phyloP scores from a whole-genome alignment of 2,888 invertebrate species.

The Abrostola tripartita region DNA sequence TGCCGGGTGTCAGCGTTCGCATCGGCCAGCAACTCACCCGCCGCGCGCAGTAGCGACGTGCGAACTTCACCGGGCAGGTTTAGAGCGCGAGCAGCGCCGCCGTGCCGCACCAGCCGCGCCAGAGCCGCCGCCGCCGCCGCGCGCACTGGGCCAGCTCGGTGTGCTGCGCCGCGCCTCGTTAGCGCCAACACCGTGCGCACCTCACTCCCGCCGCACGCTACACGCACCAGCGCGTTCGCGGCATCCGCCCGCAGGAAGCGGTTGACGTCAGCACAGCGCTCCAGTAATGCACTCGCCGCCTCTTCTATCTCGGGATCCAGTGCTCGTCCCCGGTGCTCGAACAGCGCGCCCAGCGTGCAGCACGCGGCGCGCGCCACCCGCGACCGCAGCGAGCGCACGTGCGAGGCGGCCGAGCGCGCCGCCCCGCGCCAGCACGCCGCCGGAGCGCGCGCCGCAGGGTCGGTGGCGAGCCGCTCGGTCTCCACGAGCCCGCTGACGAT shows the following conservation, averaged over 20 bases:
- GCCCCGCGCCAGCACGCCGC: slow-evolving; percentile 90
- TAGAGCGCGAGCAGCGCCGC: slow-evolving; percentile 92
- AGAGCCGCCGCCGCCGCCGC: slow-evolving; percentile 94
- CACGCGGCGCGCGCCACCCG: slow-evolving; percentile 97
- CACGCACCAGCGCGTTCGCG: slow-evolving; percentile 92
- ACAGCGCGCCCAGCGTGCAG: slow-evolving; percentile 93
- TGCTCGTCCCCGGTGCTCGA: slow-evolving; percentile 88
- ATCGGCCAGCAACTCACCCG: slow-evolving; percentile 95
- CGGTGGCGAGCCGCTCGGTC: slow-evolving; percentile 90
- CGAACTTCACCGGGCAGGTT: slow-evolving; percentile 93
- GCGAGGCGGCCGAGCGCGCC: slow-evolving; percentile 91
- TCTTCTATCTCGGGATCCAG: slow-evolving; percentile 95
- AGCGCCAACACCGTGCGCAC: slow-evolving; percentile 91
- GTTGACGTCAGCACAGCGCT: slow-evolving; percentile 97
- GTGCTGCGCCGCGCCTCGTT: slow-evolving; percentile 91
- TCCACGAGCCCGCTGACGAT: slow-evolving; percentile 92
- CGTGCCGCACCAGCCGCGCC: slow-evolving; percentile 90
- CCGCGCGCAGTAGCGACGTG: slow-evolving; percentile 93
- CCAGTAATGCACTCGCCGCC: slow-evolving; percentile 93
- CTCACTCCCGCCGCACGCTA: slow-evolving; percentile 93
- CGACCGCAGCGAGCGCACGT: slow-evolving; percentile 96
- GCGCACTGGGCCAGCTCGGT: slow-evolving; percentile 96
- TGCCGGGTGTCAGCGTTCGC: slow-evolving; percentile 95
- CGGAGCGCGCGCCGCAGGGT: slow-evolving; percentile 91
- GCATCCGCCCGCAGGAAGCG: slow-evolving; percentile 97